These are phyloP conservation scores for Meda fulgida DNA, from an alignment of 2,797 vertebrate genomes.

Conservation along the genomic window DNA sequence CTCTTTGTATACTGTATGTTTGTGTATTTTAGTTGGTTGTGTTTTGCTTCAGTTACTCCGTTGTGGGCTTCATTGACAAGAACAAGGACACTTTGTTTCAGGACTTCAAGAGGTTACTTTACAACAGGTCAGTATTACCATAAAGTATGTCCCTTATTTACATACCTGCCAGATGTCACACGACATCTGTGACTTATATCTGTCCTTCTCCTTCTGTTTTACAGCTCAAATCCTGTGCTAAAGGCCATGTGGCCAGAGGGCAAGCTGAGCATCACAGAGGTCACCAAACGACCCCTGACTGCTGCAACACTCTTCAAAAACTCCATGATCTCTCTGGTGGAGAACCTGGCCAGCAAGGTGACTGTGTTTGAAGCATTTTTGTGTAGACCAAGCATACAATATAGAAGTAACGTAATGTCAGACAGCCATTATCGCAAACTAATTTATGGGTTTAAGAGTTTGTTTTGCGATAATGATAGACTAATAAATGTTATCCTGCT, in stretches of 20 bases:
- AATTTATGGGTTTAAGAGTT: not conserved
- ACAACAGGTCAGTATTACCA: conserved; percentile 87
- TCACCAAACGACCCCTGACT: conserved; percentile 95
- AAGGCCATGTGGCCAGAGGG: conserved; percentile 99
- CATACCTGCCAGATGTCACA: not conserved
- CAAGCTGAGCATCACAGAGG: conserved; percentile 96
- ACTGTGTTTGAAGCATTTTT: not conserved
- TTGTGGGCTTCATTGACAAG: conserved; percentile 97
- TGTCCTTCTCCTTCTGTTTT: conserved; percentile 36
- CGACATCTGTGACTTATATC: not conserved
- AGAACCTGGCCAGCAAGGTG: conserved; percentile 95
- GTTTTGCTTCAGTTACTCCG: conserved; percentile 85
- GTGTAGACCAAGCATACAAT: not conserved
- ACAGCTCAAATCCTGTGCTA: conserved; percentile 90
- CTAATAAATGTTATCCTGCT: not conserved
- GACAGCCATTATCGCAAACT: no score
- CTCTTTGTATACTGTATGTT: not conserved
- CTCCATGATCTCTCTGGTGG: conserved; percentile 97
- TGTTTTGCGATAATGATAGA: not conserved
- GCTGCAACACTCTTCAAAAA: conserved; percentile 96
- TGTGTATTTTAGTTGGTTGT: conserved; percentile 18
- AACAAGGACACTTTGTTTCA: conserved; percentile 99
- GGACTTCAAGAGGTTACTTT: conserved; percentile 97
- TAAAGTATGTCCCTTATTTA: conserved; percentile 13
- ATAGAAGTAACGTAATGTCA: not conserved